phyloP scores from a whole-genome alignment of 1,140 invertebrate genomes.

The Conus betulinus region DNA sequence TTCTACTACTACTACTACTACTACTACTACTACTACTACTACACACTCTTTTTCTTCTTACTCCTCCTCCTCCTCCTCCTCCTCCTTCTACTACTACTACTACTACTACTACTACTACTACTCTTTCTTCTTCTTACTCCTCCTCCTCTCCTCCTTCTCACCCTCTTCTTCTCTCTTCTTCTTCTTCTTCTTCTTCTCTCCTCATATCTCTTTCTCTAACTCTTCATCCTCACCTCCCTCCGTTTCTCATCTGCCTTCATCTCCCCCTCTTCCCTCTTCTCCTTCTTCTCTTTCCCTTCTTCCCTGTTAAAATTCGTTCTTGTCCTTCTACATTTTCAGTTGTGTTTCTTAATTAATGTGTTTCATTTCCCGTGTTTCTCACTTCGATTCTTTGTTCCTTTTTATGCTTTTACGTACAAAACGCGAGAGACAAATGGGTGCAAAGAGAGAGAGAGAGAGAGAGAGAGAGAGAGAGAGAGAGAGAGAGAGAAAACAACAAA shows the following conservation, averaged over 20 bases:
- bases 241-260: background rate
- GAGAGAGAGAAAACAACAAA: background rate
- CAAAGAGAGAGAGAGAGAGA: background rate
- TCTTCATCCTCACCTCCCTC: background rate
- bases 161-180: background rate
- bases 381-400: background rate
- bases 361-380: background rate
- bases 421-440: background rate
- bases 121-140: background rate
- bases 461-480: background rate
- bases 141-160: background rate
- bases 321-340: background rate
- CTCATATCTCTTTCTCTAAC: too few species aligned
- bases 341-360: background rate
- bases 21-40: too few species aligned
- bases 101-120: too few species aligned
- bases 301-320: background rate
- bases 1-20: too few species aligned
- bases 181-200: background rate
- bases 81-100: too few species aligned
- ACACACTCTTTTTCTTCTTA: background rate
- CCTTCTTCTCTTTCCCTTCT: background rate
- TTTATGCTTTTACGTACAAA: background rate
- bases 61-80: background rate
- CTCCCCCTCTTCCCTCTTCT: background rate